Conservation (phyloP, 1,140 invertebrate species). For the Amyelois transitella region DNA sequence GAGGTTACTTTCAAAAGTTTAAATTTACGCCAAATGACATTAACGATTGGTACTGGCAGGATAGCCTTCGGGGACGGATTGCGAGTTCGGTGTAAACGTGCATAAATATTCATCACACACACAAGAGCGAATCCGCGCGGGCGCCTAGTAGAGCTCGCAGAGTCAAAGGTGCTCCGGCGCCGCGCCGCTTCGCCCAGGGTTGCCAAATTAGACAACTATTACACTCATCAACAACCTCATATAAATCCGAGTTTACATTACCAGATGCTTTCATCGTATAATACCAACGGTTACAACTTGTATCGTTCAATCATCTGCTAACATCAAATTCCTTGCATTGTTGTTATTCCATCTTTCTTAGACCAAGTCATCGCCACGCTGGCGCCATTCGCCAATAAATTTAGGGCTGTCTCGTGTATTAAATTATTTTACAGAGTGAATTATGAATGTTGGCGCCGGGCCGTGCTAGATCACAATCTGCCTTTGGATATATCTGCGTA, state of each 20-base stretch:
- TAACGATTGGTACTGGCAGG: slow-evolving; percentile 47
- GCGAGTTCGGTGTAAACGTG: slow-evolving; percentile 30
- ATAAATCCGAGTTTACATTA: slow-evolving; percentile 8
- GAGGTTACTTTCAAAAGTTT: slow-evolving; percentile 60
- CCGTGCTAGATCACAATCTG: slow-evolving; percentile 58
- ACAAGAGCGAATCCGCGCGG: slow-evolving; percentile 30
- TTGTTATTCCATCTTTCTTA: slow-evolving; percentile 45
- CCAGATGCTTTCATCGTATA: slow-evolving; percentile 10
- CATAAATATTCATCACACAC: slow-evolving; percentile 54
- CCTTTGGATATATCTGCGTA: slow-evolving; percentile 40
- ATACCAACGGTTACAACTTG: slow-evolving; percentile 8
- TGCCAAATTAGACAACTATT: slow-evolving; percentile 2
- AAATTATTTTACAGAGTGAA: slow-evolving; percentile 64
- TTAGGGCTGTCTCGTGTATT: slow-evolving; percentile 63
- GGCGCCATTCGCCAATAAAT: slow-evolving; percentile 68
- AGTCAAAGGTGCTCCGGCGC: slow-evolving; percentile 58
- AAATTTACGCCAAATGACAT: slow-evolving; percentile 59
- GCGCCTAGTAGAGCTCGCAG: slow-evolving; percentile 32
- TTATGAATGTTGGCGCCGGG: slow-evolving; percentile 54
- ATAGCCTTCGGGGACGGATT: slow-evolving; percentile 28
- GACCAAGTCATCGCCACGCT: slow-evolving; percentile 47
- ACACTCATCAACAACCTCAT: not conserved
- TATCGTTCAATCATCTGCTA: not conserved
- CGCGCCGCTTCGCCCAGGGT: slow-evolving; percentile 19
- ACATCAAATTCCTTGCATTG: slow-evolving; percentile 9